Conservation (phyloP, 2,888 invertebrate species). For the Mythimna impura region DNA sequence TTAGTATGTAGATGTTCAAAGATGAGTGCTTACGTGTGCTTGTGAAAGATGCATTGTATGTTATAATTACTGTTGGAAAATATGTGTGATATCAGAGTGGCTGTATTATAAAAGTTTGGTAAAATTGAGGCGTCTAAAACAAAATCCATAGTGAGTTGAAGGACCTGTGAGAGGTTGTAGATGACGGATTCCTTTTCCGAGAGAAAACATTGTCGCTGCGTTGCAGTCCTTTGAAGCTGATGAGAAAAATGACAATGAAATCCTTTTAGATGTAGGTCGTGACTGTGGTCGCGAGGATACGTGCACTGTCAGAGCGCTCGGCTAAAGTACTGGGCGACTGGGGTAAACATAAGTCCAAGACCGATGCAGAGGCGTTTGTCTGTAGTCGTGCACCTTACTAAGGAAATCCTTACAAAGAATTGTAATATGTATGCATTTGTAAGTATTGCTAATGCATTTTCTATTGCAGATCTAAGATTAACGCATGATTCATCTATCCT, state of each 20-base stretch:
- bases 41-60: conserved; percentile 30
- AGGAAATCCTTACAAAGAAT: conserved; percentile 52
- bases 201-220: conserved; percentile 27
- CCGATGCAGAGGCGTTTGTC: conserved; percentile 51
- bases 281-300: conserved; percentile 58
- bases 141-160: not conserved
- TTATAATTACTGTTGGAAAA: conserved; percentile 19
- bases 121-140: not conserved
- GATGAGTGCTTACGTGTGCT: conserved; percentile 46
- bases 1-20: conserved; percentile 62
- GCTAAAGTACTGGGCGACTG: conserved; percentile 63
- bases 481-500: conserved; percentile 16
- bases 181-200: conserved; percentile 4
- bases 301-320: conserved; percentile 65
- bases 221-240: conserved; percentile 23
- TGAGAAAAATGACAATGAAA: conserved; percentile 43
- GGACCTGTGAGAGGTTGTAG: conserved; percentile 14
- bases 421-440: conserved; percentile 42
- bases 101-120: not conserved
- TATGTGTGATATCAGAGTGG: conserved; percentile 7
- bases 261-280: conserved; percentile 46
- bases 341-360: conserved; percentile 53
- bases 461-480: conserved; percentile 16
- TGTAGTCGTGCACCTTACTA: conserved; percentile 50
- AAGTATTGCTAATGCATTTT: conserved; percentile 34